These are phyloP conservation scores for Perca fluviatilis DNA, from an alignment of 2,113 vertebrate species.

Conservation along the genomic window DNA sequence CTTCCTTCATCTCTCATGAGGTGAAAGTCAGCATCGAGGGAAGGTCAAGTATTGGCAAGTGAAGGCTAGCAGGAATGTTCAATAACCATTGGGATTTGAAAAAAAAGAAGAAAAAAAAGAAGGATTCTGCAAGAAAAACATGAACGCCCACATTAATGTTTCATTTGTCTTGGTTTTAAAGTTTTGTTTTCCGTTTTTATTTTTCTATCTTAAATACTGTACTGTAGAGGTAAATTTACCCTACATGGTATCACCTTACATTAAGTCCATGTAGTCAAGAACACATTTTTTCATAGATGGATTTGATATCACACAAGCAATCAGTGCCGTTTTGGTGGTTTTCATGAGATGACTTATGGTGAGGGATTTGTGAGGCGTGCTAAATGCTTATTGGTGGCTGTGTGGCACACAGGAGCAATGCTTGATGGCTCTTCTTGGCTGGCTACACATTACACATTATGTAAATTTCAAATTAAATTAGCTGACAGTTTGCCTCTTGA, in stretches of 20 bases:
- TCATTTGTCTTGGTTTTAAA: constrained; percentile 68
- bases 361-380: constrained; percentile 65
- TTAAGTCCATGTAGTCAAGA: constrained; percentile 93
- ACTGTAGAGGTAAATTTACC: constrained; percentile 90
- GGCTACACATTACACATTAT: constrained; percentile 21
- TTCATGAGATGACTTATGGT: constrained; percentile 75
- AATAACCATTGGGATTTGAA: constrained; percentile 48
- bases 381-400: constrained; percentile 57
- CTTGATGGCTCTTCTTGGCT: constrained; percentile 44
- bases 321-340: constrained; percentile 85
- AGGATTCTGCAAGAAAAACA: constrained; percentile 56
- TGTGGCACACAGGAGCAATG: constrained; percentile 61
- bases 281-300: constrained; percentile 90
- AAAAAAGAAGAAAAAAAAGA: constrained; percentile 35
- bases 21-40: constrained; percentile 99
- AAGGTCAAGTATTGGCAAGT: constrained; percentile 97
- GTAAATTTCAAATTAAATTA: constrained; percentile 26
- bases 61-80: constrained; percentile 79
- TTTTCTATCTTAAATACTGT: constrained; percentile 92
- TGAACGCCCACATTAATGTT: constrained; percentile 68
- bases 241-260: constrained; percentile 93
- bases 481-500: constrained; percentile 16
- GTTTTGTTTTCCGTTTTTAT: constrained; percentile 61
- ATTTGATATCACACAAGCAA: constrained; percentile 89
- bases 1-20: constrained; percentile 97